Percentiles rank a stretch among this genome's conserved stretches.
Evolutionary conservation across 2,888 invertebrate species (phyloP).

Genomic region (Drosophila cracens): DNA sequence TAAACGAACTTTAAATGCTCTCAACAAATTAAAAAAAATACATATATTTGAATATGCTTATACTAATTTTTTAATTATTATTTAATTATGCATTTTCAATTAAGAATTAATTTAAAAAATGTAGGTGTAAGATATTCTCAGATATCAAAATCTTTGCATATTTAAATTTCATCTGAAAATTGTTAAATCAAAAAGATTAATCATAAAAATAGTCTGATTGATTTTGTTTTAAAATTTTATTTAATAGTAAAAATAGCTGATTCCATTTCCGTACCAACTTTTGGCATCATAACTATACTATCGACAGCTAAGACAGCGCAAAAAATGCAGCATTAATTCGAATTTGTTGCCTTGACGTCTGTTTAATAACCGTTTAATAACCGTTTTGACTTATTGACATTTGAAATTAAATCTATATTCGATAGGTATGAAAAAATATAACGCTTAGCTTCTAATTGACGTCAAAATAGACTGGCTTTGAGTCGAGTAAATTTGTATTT

Average conservation of each 20-base stretch:
- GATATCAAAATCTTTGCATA: too few species aligned
- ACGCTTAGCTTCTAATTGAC: background rate
- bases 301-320: background rate
- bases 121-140: rapidly evolving
- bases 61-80: background rate
- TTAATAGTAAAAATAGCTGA: background rate
- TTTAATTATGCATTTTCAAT: too few species aligned
- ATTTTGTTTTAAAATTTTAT: background rate
- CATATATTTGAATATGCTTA: background rate
- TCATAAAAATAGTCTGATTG: background rate
- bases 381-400: conserved; percentile 7
- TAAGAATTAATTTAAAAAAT: too few species aligned
- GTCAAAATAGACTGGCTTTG: background rate
- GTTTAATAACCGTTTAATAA: background rate
- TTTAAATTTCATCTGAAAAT: background rate
- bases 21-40: background rate
- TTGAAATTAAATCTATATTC: conserved; percentile 1
- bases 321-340: background rate
- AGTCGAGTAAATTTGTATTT: conserved; percentile 15
- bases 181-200: background rate
- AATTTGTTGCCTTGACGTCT: background rate
- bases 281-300: background rate
- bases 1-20: conserved; percentile 13
- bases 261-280: background rate
- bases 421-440: background rate